phyloP scores from a whole-genome alignment of 92 coral and sea anemone genomes.

The Chrysogorgia sp. region DNA sequence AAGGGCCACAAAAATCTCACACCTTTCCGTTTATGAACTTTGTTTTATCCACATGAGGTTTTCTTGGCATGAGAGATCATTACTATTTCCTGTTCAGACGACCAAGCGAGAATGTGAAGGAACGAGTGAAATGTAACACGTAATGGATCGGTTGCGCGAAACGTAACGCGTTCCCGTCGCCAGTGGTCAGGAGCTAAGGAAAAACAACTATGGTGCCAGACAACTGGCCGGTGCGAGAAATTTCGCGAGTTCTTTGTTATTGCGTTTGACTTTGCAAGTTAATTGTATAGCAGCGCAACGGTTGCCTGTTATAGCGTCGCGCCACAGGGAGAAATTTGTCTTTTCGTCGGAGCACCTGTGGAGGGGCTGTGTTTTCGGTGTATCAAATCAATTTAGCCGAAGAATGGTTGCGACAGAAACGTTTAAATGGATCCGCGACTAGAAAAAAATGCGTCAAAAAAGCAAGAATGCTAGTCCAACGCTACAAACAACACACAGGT shows the following conservation, averaged over 20 bases:
- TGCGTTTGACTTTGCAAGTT: too few relatives aligned
- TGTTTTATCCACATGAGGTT: constrained; percentile 1
- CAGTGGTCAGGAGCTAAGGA: not conserved
- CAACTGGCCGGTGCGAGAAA: too few relatives aligned
- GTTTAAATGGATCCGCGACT: not conserved
- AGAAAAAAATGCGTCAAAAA: too few relatives aligned
- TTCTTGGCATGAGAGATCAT: not conserved
- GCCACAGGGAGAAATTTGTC: not conserved
- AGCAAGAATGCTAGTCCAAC: too few relatives aligned
- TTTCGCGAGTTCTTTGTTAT: too few relatives aligned
- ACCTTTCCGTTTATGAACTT: not conserved
- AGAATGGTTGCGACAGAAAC: constrained; percentile 2
- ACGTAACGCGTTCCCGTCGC: not conserved
- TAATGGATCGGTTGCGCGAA: not conserved
- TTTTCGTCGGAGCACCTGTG: constrained; percentile 16
- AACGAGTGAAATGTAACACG: too few relatives aligned
- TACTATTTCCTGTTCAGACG: not conserved
- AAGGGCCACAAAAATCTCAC: not conserved
- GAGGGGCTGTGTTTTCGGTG: constrained; percentile 13
- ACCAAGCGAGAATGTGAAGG: not conserved
- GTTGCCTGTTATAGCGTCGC: not conserved
- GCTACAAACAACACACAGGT: too few relatives aligned
- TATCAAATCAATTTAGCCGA: constrained; percentile 6
- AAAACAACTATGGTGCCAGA: too few relatives aligned
- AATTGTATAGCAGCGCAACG: not conserved